Evolutionary conservation across 2,797 vertebrate species (phyloP).

Genomic region (Gymnoscopelus braueri): DNA sequence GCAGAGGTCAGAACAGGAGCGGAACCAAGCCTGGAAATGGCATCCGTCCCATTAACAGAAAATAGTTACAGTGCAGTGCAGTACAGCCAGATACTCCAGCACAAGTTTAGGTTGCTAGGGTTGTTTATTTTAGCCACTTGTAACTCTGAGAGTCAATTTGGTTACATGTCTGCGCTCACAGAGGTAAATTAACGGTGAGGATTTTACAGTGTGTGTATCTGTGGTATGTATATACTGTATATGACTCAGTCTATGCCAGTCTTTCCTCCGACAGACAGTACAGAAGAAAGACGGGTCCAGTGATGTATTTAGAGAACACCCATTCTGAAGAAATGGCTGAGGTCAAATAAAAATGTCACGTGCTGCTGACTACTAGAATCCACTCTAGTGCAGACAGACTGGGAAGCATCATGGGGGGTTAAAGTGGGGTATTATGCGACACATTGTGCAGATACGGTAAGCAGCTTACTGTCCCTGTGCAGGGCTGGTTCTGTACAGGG

Average conservation of each 20-base stretch:
- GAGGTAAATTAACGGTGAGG: too few species aligned
- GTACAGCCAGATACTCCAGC: background rate
- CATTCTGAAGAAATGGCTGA: slow-evolving; percentile 5
- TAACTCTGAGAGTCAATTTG: too few species aligned
- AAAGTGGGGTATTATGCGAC: slow-evolving; percentile 50
- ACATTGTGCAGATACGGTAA: slow-evolving; percentile 69
- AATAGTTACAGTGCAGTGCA: slow-evolving; percentile 6
- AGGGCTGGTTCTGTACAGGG: slow-evolving; percentile 39
- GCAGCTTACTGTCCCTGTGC: slow-evolving; percentile 68
- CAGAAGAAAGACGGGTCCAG: slow-evolving; percentile 40
- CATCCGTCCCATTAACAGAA: slow-evolving; percentile 7
- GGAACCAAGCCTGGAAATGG: slow-evolving; percentile 49
- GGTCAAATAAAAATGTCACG: background rate
- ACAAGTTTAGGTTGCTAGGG: too few species aligned
- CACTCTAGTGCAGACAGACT: slow-evolving; percentile 38
- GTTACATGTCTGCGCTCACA: too few species aligned
- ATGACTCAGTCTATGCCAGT: background rate
- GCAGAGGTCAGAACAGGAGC: slow-evolving; percentile 32
- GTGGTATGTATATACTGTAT: too few species aligned
- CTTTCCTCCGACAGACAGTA: slow-evolving; percentile 4
- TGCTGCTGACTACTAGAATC: slow-evolving; percentile 14
- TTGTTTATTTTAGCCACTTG: too few species aligned
- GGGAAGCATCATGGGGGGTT: slow-evolving; percentile 21
- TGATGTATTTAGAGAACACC: slow-evolving; percentile 26
- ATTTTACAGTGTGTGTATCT: too few species aligned